A percentile compares a stretch with the other conserved stretches of the same genome.
Conservation (phyloP, 92 coral and sea anemone species). For the Porites divaricata region DNA sequence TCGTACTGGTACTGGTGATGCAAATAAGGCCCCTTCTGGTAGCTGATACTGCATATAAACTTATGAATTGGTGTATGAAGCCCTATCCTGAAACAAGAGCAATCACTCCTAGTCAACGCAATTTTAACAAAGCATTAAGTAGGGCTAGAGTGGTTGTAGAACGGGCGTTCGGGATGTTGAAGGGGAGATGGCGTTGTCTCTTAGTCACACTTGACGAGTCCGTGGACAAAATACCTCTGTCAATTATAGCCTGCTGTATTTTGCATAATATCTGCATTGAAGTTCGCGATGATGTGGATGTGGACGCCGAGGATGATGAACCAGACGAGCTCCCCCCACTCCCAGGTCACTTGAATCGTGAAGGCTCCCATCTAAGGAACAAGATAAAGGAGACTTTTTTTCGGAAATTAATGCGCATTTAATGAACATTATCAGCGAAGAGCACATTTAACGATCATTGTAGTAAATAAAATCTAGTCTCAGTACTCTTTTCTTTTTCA, state of each 20-base stretch:
- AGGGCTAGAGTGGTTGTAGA: constrained; percentile 50
- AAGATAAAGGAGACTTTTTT: not conserved
- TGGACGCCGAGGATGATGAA: constrained; percentile 4
- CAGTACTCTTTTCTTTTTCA: no score
- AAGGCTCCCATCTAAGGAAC: constrained; percentile 49
- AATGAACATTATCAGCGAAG: not conserved
- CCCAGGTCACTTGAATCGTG: constrained; percentile 37
- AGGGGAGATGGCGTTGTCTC: constrained; percentile 43
- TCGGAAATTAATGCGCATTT: not conserved
- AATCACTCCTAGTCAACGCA: constrained; percentile 40
- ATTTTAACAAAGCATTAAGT: constrained; percentile 43
- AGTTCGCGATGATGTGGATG: constrained; percentile 1
- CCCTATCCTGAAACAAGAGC: constrained; percentile 14
- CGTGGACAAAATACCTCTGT: constrained; percentile 37
- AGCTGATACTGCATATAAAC: constrained; percentile 42
- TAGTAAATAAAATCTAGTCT: no score
- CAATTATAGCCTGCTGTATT: constrained; percentile 34
- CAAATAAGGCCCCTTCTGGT: no score
- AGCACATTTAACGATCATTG: no score
- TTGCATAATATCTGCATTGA: constrained; percentile 23
- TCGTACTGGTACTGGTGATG: no score
- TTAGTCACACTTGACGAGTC: constrained; percentile 37
- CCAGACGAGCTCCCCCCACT: constrained; percentile 31
- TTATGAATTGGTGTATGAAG: constrained; percentile 57
- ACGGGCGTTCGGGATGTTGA: constrained; percentile 46